phyloP scores from a whole-genome alignment of 2,113 vertebrate genomes.

The Anhinga rufa region DNA sequence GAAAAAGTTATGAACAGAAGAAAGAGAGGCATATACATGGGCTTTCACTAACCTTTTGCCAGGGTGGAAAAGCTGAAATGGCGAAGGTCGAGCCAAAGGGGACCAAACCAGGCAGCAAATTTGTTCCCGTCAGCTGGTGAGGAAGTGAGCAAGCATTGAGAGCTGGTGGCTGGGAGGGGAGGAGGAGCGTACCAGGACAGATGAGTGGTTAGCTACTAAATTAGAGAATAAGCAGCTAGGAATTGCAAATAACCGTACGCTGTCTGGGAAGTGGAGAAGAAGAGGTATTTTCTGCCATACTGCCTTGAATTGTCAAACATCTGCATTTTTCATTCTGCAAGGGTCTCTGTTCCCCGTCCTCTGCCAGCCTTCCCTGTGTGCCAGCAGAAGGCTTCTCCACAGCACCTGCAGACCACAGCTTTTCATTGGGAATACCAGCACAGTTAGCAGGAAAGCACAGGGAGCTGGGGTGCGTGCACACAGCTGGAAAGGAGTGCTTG shows the following conservation, averaged over 20 bases:
- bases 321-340: background rate
- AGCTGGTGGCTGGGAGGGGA: background rate
- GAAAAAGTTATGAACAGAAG: background rate
- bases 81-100: background rate
- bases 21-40: background rate
- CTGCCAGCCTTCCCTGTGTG: background rate
- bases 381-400: background rate
- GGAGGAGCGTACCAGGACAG: background rate
- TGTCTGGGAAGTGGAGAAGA: background rate
- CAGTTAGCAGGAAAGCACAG: accelerated
- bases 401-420: background rate
- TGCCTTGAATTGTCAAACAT: background rate
- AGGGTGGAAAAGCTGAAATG: background rate
- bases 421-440: background rate
- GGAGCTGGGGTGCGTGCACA: background rate
- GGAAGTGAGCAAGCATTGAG: background rate
- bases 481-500: background rate
- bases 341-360: background rate
- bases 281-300: background rate
- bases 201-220: background rate
- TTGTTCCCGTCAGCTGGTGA: background rate
- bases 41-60: slow-evolving; percentile 36
- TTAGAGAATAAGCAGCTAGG: background rate
- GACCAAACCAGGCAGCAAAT: background rate
- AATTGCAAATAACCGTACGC: slow-evolving; percentile 6